Percentiles rank a stretch among this genome's conserved stretches.
Evolutionary conservation across 2,113 vertebrate genomes (phyloP).

Genomic region (Penelope pileata): DNA sequence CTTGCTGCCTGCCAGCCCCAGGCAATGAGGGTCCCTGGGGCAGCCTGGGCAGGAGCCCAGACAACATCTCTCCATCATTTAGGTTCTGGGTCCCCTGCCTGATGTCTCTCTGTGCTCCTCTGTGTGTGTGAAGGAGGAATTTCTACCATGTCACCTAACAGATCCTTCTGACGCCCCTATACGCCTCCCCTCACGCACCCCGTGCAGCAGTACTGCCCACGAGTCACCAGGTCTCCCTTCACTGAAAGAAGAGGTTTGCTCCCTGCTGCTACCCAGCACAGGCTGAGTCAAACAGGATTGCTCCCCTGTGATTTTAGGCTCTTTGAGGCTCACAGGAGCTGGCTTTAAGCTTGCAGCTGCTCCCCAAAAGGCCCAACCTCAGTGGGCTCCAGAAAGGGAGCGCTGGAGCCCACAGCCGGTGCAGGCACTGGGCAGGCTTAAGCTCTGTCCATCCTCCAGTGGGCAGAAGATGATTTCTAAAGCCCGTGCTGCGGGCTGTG

Average conservation of each 20-base stretch:
- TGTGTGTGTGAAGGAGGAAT: neutral
- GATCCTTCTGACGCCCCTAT: no score
- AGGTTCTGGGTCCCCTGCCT: neutral
- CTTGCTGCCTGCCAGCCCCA: neutral
- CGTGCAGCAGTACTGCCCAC: neutral
- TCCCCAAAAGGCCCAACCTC: neutral
- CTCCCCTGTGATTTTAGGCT: neutral
- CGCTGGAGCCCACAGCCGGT: neutral
- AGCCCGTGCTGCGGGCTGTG: neutral
- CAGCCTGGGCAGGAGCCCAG: neutral
- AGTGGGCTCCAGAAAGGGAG: neutral
- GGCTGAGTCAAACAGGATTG: neutral
- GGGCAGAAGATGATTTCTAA: neutral
- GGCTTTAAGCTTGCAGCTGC: neutral
- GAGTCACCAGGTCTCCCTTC: neutral
- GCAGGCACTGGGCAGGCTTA: accelerated
- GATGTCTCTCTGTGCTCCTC: neutral
- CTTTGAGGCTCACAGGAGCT: neutral
- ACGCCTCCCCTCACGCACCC: neutral
- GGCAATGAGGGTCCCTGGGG: neutral
- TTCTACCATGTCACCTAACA: neutral
- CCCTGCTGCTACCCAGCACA: neutral
- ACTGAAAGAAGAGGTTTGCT: neutral
- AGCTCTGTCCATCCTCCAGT: neutral
- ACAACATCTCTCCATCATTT: neutral